A percentile compares a stretch with the other conserved stretches of the same genome.
Evolutionary conservation across 2,888 invertebrate species (phyloP).

Genomic region (Junonia oenone): DNA sequence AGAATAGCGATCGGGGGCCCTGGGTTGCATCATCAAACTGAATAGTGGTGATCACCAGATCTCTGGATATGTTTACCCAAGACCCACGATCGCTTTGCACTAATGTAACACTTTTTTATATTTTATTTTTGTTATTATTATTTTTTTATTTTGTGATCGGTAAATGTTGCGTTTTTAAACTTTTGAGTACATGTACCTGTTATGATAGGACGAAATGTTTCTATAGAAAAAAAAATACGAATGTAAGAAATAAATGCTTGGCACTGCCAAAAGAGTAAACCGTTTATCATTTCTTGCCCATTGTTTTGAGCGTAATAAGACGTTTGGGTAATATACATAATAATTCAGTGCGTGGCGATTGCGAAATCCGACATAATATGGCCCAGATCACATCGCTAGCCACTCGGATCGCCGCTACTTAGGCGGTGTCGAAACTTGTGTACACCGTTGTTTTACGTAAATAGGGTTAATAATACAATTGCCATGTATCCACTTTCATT

Average conservation of each 20-base stretch:
- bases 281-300: constrained; percentile 42
- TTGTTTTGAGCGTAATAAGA: constrained; percentile 40
- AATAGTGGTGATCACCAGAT: constrained; percentile 53
- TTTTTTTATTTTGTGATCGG: constrained; percentile 57
- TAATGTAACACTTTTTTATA: constrained; percentile 52
- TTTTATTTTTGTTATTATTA: constrained; percentile 57
- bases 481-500: constrained; percentile 4
- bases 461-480: constrained; percentile 19
- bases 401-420: constrained; percentile 45
- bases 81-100: constrained; percentile 55
- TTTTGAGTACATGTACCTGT: constrained; percentile 78
- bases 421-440: constrained; percentile 51
- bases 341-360: constrained; percentile 52
- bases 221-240: constrained; percentile 40
- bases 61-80: constrained; percentile 44
- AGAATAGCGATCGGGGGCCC: constrained; percentile 51
- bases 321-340: constrained; percentile 31
- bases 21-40: constrained; percentile 47
- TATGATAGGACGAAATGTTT: constrained; percentile 49
- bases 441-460: constrained; percentile 60
- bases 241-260: constrained; percentile 52
- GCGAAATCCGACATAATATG: constrained; percentile 64
- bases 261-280: constrained; percentile 49
- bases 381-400: constrained; percentile 62
- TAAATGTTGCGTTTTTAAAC: constrained; percentile 54